Percentiles rank a stretch among this genome's conserved stretches.
These are phyloP conservation scores for Metridium senile DNA, from an alignment of 92 coral and sea anemone genomes.

Conservation along the genomic window DNA sequence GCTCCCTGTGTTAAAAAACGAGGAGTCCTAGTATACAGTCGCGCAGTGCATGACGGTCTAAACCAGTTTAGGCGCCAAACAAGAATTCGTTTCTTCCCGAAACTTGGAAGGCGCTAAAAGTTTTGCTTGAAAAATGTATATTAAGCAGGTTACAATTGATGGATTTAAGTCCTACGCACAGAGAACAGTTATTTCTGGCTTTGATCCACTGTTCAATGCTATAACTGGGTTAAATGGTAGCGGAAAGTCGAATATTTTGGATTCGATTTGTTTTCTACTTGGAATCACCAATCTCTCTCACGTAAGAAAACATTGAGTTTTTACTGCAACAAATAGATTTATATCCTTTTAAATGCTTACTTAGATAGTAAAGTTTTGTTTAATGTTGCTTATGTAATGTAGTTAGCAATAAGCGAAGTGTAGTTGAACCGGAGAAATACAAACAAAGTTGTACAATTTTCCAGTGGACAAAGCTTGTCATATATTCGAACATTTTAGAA, in stretches of 20 bases:
- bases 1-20: slow-evolving; percentile 17
- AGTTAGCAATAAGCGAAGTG: too few relatives aligned
- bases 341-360: not conserved
- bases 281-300: slow-evolving; percentile 97
- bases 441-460: too few relatives aligned
- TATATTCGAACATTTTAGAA: too few relatives aligned
- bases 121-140: slow-evolving; percentile 72
- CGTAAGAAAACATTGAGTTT: too few relatives aligned
- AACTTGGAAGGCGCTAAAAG: not conserved
- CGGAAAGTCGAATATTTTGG: slow-evolving; percentile 97
- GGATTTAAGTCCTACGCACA: slow-evolving; percentile 98
- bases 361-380: too few relatives aligned
- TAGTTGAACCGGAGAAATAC: too few relatives aligned
- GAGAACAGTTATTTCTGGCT: slow-evolving; percentile 86
- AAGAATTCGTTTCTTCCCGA: slow-evolving; percentile 42
- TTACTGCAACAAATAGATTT: not conserved
- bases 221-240: slow-evolving; percentile 98
- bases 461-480: too few relatives aligned
- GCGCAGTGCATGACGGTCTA: slow-evolving; percentile 40
- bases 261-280: slow-evolving; percentile 95
- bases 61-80: slow-evolving; percentile 66
- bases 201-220: slow-evolving; percentile 98
- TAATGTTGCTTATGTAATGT: too few relatives aligned
- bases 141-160: slow-evolving; percentile 91
- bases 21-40: not conserved